Evolutionary conservation across 2,797 vertebrate species (phyloP).

Genomic region (Onychomys arenicola): DNA sequence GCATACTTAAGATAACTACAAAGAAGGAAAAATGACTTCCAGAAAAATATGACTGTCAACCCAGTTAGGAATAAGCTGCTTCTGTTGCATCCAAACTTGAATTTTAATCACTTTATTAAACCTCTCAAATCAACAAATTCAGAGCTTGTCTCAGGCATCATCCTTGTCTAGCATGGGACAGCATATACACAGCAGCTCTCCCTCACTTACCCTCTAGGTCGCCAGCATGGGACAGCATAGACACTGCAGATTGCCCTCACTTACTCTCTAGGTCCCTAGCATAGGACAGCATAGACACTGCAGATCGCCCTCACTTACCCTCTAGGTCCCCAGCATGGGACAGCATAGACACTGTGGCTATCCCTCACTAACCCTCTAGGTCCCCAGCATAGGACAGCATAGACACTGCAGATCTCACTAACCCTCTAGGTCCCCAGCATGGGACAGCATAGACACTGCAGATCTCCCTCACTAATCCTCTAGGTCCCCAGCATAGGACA

Average conservation of each 20-base stretch:
- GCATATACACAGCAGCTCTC: neutral
- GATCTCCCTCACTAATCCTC: too few species aligned
- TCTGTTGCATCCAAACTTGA: neutral
- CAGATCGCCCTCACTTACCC: too few species aligned
- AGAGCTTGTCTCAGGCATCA: neutral
- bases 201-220: too few species aligned
- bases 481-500: neutral
- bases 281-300: too few species aligned
- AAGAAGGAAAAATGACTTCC: neutral
- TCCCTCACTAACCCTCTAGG: neutral
- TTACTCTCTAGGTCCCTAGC: too few species aligned
- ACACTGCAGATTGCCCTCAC: too few species aligned
- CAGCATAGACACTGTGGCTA: too few species aligned
- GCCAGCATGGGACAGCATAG: neutral
- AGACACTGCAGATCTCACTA: too few species aligned
- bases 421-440: too few species aligned
- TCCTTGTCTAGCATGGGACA: neutral
- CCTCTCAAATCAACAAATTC: conserved; percentile 3
- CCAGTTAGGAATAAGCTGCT: conserved; percentile 51
- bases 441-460: too few species aligned
- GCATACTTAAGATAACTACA: neutral
- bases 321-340: too few species aligned
- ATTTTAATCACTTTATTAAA: conserved; percentile 47
- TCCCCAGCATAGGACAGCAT: neutral
- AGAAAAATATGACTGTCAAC: neutral